Percentiles rank a stretch among this genome's conserved stretches.
Conservation (phyloP, 1,140 invertebrate genomes). For the Thaumatotibia leucotreta region DNA sequence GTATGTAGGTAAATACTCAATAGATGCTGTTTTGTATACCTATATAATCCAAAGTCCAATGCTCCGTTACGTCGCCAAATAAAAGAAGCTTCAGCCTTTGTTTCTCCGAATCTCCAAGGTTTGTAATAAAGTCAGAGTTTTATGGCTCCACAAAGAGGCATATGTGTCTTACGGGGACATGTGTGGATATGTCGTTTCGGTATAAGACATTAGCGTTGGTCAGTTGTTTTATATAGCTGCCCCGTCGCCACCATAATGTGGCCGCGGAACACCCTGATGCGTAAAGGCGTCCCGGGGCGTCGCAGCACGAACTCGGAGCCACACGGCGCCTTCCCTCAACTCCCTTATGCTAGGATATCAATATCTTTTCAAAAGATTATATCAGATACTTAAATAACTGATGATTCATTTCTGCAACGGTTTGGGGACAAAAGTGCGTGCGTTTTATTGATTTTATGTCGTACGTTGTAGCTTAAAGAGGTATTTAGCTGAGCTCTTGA, state of each 20-base stretch:
- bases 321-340: slow-evolving; percentile 38
- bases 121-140: background rate
- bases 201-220: slow-evolving; percentile 5
- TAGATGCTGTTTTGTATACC: background rate
- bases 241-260: slow-evolving; percentile 54
- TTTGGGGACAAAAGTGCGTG: background rate
- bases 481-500: too few relatives aligned
- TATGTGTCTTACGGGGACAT: background rate
- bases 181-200: background rate
- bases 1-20: background rate
- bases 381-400: slow-evolving; percentile 7
- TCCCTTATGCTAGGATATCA: slow-evolving; percentile 5
- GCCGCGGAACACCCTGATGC: slow-evolving; percentile 46
- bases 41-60: background rate
- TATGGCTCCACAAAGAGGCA: background rate
- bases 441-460: background rate
- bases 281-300: slow-evolving; percentile 52
- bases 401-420: background rate
- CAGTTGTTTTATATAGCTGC: slow-evolving; percentile 41
- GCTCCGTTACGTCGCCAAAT: background rate
- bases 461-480: background rate
- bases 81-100: background rate
- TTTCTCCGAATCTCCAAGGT: background rate
- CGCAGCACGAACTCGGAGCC: slow-evolving; percentile 45
- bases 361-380: slow-evolving; percentile 23